phyloP scores from a whole-genome alignment of 2,888 invertebrate genomes.

The Drosophila melanocephala region DNA sequence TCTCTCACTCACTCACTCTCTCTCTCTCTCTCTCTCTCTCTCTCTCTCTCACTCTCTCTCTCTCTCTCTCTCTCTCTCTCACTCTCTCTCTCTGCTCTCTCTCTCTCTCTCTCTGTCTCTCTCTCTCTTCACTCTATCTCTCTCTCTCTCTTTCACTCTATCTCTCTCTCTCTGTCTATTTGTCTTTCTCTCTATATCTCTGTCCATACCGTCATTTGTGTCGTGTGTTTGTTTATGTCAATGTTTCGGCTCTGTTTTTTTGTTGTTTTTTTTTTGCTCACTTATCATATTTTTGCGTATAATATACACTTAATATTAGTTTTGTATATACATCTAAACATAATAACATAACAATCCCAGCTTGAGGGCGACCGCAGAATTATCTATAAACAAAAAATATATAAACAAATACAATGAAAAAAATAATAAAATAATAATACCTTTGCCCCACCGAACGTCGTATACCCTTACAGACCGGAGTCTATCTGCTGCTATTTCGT shows the following conservation, averaged over 20 bases:
- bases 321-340: slow-evolving; percentile 33
- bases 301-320: slow-evolving; percentile 64
- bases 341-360: slow-evolving; percentile 21
- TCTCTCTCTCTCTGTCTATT: not conserved
- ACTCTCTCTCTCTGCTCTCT: not conserved
- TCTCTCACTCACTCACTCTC: too few relatives aligned
- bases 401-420: not conserved
- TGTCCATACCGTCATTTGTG: slow-evolving; percentile 6
- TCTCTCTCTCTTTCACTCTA: too few relatives aligned
- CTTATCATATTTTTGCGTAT: slow-evolving; percentile 65
- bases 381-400: slow-evolving; percentile 16
- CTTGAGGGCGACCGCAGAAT: slow-evolving; percentile 6
- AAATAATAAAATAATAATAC: not conserved
- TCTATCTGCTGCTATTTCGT: not conserved
- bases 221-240: slow-evolving; percentile 56
- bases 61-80: too few relatives aligned
- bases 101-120: too few relatives aligned
- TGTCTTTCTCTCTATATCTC: not conserved
- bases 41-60: not conserved
- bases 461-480: not conserved
- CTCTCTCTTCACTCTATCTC: not conserved
- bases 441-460: not conserved
- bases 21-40: too few relatives aligned
- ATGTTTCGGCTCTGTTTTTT: slow-evolving; percentile 26
- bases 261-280: slow-evolving; percentile 30